A percentile compares a stretch with the other conserved stretches of the same genome.
Evolutionary conservation across 2,113 vertebrate species (phyloP).

Genomic region (Poeciliopsis retropinna): DNA sequence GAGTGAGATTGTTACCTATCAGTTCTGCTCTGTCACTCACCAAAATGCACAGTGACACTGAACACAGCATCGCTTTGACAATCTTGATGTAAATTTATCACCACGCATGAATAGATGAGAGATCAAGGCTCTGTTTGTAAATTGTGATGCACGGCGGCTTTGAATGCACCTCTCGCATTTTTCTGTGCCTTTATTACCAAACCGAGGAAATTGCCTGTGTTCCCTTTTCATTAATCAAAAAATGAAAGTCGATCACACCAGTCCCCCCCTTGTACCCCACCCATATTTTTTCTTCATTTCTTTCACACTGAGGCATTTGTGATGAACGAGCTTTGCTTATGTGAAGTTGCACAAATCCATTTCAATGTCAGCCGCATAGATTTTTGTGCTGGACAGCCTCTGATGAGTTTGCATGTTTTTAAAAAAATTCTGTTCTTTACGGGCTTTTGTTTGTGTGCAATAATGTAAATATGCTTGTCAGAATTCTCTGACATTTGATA

Average conservation of each 20-base stretch:
- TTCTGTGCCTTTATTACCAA: conserved; percentile 63
- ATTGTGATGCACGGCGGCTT: conserved; percentile 76
- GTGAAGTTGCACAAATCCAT: conserved; percentile 73
- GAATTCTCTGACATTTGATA: not conserved
- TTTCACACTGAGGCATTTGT: conserved; percentile 61
- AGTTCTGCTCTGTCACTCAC: conserved; percentile 62
- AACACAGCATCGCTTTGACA: conserved; percentile 63
- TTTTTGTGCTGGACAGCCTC: conserved; percentile 59
- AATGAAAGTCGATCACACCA: conserved; percentile 73
- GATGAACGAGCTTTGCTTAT: conserved; percentile 81
- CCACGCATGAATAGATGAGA: conserved; percentile 58
- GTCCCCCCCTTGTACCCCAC: not conserved
- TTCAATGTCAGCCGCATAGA: conserved; percentile 71
- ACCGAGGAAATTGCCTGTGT: conserved; percentile 80
- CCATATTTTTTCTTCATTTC: conserved; percentile 39
- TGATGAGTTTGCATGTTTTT: conserved; percentile 68
- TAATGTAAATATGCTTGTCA: conserved; percentile 20
- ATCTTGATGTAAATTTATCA: conserved; percentile 62
- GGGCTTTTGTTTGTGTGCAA: conserved; percentile 73
- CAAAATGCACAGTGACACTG: conserved; percentile 51
- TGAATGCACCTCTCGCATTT: conserved; percentile 70
- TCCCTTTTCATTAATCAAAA: conserved; percentile 83
- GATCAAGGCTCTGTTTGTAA: conserved; percentile 73
- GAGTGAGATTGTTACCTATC: conserved; percentile 76
- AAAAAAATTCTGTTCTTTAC: conserved; percentile 31